Evolutionary conservation across 2,888 invertebrate genomes (phyloP).

Genomic region (Diaperis boleti): DNA sequence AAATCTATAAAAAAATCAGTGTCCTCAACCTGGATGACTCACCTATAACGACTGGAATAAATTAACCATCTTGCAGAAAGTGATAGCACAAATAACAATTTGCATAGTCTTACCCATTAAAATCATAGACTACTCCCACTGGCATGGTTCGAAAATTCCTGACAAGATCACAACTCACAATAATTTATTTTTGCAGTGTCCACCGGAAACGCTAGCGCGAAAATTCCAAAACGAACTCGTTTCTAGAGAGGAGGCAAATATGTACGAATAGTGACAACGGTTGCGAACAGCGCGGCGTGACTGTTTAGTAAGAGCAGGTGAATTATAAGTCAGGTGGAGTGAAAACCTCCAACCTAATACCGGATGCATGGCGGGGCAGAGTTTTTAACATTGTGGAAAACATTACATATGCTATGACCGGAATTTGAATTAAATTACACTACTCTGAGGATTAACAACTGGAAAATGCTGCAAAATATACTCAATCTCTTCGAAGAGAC

Average conservation of each 20-base stretch:
- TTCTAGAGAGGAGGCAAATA: conserved; percentile 1
- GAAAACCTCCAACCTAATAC: conserved; percentile 49
- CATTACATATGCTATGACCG: conserved; percentile 14
- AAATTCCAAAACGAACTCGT: conserved; percentile 1
- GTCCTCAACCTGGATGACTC: conserved; percentile 23
- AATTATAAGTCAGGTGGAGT: conserved; percentile 57
- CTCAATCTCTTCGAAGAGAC: no score
- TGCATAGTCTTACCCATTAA: conserved; percentile 68
- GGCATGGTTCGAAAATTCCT: conserved; percentile 64
- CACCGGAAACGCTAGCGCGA: conserved; percentile 15
- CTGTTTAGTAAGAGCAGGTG: conserved; percentile 53
- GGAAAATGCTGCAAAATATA: not conserved
- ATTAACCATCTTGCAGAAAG: conserved; percentile 8
- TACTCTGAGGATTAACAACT: not conserved
- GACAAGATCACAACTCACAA: conserved; percentile 5
- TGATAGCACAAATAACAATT: conserved; percentile 1
- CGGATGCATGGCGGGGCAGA: conserved; percentile 50
- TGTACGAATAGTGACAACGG: conserved; percentile 24
- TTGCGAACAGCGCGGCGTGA: conserved; percentile 49
- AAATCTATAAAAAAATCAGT: conserved; percentile 10
- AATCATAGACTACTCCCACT: conserved; percentile 72
- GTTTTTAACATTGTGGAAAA: conserved; percentile 35
- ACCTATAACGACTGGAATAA: conserved; percentile 20
- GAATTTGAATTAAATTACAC: conserved; percentile 1
- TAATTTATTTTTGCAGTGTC: conserved; percentile 1